These are phyloP conservation scores for Ophiothrix spiculata DNA, from an alignment of 35 echinoderm and acorn worm genomes.

Conservation along the genomic window DNA sequence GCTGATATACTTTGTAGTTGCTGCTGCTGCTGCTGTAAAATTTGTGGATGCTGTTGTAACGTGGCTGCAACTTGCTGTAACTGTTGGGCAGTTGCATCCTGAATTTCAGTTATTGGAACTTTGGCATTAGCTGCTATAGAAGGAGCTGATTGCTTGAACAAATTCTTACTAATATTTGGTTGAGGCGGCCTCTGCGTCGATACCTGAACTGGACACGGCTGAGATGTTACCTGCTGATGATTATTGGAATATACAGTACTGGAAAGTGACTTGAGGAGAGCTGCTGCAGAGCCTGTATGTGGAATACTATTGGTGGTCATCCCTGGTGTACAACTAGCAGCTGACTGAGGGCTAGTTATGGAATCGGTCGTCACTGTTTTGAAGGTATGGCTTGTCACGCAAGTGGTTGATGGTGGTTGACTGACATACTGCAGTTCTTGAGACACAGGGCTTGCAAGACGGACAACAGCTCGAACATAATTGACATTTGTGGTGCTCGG, in stretches of 20 bases:
- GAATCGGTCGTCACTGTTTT: neutral
- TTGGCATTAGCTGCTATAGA: neutral
- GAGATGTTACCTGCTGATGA: neutral
- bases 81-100: neutral
- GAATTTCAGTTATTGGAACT: neutral
- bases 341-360: neutral
- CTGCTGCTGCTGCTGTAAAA: neutral
- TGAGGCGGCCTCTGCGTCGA: neutral
- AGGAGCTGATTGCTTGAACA: neutral
- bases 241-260: slow-evolving; percentile 1
- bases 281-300: neutral
- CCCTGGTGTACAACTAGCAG: neutral
- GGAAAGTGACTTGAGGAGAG: neutral
- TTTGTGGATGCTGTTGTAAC: neutral
- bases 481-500: neutral
- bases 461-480: neutral
- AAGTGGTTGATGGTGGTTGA: neutral
- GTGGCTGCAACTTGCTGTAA: neutral
- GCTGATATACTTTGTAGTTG: neutral
- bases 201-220: neutral
- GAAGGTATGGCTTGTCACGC: neutral
- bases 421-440: neutral
- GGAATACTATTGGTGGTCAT: neutral
- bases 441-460: neutral
- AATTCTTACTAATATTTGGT: neutral